Conservation (phyloP, 2,797 vertebrate species). For the Telmatherina bonti region DNA sequence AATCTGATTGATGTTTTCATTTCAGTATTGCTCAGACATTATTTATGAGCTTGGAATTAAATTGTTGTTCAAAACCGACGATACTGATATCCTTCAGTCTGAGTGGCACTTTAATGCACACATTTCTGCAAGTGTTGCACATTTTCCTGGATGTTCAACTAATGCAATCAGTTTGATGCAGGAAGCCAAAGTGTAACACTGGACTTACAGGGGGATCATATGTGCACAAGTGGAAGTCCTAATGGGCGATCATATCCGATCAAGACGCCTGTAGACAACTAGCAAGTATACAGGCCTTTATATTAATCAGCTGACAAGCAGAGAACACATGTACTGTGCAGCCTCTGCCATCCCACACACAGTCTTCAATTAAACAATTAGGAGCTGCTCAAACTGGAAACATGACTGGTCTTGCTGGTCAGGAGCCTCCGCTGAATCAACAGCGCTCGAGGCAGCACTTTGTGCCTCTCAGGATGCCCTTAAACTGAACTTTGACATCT, state of each 20-base stretch:
- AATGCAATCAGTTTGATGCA: slow-evolving; percentile 48
- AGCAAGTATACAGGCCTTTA: slow-evolving; percentile 31
- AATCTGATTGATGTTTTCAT: neutral
- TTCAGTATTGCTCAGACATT: slow-evolving; percentile 20
- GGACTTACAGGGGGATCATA: neutral
- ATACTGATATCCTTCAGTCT: slow-evolving; percentile 40
- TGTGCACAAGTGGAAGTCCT: slow-evolving; percentile 16
- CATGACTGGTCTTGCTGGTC: slow-evolving; percentile 37
- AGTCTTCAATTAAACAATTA: slow-evolving; percentile 72
- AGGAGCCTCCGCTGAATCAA: slow-evolving; percentile 45
- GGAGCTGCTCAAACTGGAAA: slow-evolving; percentile 55
- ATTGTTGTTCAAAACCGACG: slow-evolving; percentile 43
- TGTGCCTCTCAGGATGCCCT: slow-evolving; percentile 60
- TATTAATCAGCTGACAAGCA: slow-evolving; percentile 52
- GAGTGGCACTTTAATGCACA: slow-evolving; percentile 39
- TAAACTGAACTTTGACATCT: slow-evolving; percentile 69
- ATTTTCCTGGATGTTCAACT: slow-evolving; percentile 52
- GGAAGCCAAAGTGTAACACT: slow-evolving; percentile 6
- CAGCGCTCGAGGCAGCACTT: slow-evolving; percentile 44
- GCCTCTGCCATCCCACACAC: slow-evolving; percentile 59
- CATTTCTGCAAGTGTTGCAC: slow-evolving; percentile 61
- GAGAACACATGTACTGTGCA: slow-evolving; percentile 34
- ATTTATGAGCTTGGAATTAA: slow-evolving; percentile 40
- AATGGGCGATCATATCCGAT: slow-evolving; percentile 46
- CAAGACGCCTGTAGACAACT: slow-evolving; percentile 31